A percentile compares a stretch with the other conserved stretches of the same genome.
Conservation (phyloP, 2,113 vertebrate genomes). For the Pelvicachromis taeniatus region DNA sequence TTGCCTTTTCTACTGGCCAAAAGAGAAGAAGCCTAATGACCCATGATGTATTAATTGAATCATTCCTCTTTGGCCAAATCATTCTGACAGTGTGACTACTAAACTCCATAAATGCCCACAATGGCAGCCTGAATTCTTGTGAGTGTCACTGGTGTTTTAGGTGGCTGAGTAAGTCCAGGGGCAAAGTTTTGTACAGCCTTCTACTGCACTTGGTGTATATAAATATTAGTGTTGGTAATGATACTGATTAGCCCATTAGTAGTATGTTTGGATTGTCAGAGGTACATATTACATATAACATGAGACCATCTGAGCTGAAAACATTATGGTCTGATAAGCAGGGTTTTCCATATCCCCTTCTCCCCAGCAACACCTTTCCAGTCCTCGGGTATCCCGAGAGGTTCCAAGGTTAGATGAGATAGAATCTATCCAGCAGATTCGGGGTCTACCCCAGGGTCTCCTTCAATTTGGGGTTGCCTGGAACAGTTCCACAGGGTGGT, state of each 20-base stretch:
- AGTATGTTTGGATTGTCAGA: background rate
- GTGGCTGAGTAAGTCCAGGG: background rate
- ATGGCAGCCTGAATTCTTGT: constrained; percentile 41
- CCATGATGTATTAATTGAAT: constrained; percentile 70
- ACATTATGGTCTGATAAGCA: background rate
- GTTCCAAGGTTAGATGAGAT: background rate
- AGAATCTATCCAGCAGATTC: background rate
- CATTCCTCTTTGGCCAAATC: constrained; percentile 62
- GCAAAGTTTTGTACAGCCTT: background rate
- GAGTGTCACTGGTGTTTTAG: constrained; percentile 26
- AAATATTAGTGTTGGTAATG: background rate
- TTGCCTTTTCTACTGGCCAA: constrained; percentile 30
- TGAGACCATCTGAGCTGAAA: background rate
- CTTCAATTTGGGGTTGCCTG: background rate
- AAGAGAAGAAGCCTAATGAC: constrained; percentile 62
- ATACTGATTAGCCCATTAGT: background rate
- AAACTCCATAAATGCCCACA: constrained; percentile 65
- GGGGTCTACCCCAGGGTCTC: background rate
- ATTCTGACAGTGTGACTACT: constrained; percentile 65
- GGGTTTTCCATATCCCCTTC: background rate
- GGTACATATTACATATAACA: background rate
- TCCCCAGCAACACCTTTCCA: background rate
- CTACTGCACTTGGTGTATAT: background rate
- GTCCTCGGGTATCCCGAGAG: background rate
- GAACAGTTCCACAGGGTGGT: background rate